Evolutionary conservation across 1,140 invertebrate genomes (phyloP), one percentile per base, ranked within the genome.

Genomic region (Drosophila punjabiensis): DNA sequence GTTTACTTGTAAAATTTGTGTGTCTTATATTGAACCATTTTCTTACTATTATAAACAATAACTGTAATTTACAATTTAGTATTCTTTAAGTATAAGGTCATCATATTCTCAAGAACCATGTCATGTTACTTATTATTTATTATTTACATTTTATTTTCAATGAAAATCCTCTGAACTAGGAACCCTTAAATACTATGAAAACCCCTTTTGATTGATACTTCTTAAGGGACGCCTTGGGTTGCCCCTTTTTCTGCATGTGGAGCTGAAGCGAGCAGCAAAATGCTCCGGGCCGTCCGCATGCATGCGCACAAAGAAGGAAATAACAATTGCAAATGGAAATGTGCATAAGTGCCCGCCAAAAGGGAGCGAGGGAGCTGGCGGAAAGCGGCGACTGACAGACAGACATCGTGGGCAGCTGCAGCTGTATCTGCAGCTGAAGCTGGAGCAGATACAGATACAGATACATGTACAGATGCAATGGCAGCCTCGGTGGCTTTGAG

Each of bases 251-350:
- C 47, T 14, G 71, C 7, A 39, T 61, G 71, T 53, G 32, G 16
- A 37, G 20, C 33, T 33, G 53, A 48, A 73, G 53, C n/a, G 33
- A 73, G 55, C 53, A 43, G 55, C 55, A 47, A 78, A 89, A 85
- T 55, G 78, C 85, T 85, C 76, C 47, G 61, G 79, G 85, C 18
- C 69, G 55, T 83, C 39, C 75, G 78, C 65, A 67, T 82, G 81
- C 73, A 65, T 67, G 71, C 70, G 69, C 73, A 79, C 73, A 89
- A 89, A 89, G 85, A 66, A 62, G 85, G 78, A 88, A 90, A 88
- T 88, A 89, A 89, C 86, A 89, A 89, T 89, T 89, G 85, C 75
- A 89, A 89, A 89, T 89, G 85, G 86, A 89, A 89, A 89, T 89
- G 85, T 82, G 85, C 86, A 90, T 79, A 89, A 89, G 86, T 89